Evolutionary conservation across 2,888 invertebrate genomes (phyloP).

Genomic region (Aelia acuminata): DNA sequence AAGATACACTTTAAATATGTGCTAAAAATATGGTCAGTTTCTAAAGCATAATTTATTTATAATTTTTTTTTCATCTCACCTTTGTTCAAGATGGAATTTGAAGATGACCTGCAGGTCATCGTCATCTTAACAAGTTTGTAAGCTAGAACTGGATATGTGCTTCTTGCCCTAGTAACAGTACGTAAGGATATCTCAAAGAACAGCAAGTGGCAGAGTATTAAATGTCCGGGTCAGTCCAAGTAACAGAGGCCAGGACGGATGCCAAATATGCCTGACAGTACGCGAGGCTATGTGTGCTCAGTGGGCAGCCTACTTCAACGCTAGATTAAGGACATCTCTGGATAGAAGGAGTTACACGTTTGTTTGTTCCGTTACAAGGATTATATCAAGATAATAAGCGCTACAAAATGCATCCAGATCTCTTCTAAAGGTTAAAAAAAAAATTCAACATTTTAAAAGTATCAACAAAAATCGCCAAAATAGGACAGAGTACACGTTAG

Average conservation of each 20-base stretch:
- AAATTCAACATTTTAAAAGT: too few relatives aligned
- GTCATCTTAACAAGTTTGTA: too few relatives aligned
- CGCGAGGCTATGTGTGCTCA: neutral
- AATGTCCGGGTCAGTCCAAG: neutral
- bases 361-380: neutral
- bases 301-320: neutral
- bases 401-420: neutral
- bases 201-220: neutral
- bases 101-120: too few relatives aligned
- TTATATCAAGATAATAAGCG: neutral
- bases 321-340: neutral
- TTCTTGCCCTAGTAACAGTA: neutral
- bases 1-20: too few relatives aligned
- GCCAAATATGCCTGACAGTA: neutral
- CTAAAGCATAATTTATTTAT: too few relatives aligned
- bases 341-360: neutral
- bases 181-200: neutral
- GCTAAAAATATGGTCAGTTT: too few relatives aligned
- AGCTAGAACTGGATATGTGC: neutral
- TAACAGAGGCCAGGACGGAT: neutral
- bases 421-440: neutral
- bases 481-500: too few relatives aligned
- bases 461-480: too few relatives aligned
- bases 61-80: too few relatives aligned
- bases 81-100: too few relatives aligned